A percentile compares a stretch with the other conserved stretches of the same genome.
Evolutionary conservation across 2,888 invertebrate genomes (phyloP).

Genomic region (Busseola fusca): DNA sequence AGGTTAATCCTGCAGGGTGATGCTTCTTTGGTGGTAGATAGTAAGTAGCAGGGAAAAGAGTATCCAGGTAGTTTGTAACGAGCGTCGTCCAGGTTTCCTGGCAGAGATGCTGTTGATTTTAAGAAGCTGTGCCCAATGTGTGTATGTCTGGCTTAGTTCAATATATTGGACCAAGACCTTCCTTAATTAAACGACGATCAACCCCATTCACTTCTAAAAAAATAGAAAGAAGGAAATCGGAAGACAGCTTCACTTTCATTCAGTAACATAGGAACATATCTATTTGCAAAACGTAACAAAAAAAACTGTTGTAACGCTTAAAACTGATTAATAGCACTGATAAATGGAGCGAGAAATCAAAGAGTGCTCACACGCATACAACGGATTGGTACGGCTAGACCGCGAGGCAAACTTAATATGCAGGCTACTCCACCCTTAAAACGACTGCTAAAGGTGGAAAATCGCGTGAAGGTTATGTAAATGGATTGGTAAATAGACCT

Average conservation of each 20-base stretch:
- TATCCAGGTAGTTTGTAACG: background rate
- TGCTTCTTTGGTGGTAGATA: background rate
- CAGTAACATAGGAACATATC: slow-evolving; percentile 39
- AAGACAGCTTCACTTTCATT: slow-evolving; percentile 49
- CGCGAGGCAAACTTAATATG: slow-evolving; percentile 41
- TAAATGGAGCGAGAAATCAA: slow-evolving; percentile 85
- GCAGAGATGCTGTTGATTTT: background rate
- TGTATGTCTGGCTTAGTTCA: too few relatives aligned
- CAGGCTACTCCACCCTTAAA: slow-evolving; percentile 45
- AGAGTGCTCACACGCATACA: slow-evolving; percentile 74
- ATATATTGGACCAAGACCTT: background rate
- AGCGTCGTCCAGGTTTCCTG: background rate
- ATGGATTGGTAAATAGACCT: slow-evolving; percentile 56
- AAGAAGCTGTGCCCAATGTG: background rate
- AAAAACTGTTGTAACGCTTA: slow-evolving; percentile 73
- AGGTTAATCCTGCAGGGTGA: background rate
- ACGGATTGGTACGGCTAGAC: slow-evolving; percentile 59
- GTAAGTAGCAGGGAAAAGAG: background rate
- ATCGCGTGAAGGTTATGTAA: slow-evolving; percentile 15
- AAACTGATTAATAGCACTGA: slow-evolving; percentile 78
- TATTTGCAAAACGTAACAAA: slow-evolving; percentile 61
- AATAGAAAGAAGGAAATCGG: slow-evolving; percentile 14
- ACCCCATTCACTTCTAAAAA: background rate
- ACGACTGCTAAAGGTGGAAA: slow-evolving; percentile 32
- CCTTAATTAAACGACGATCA: too few relatives aligned